A percentile compares a stretch with the other conserved stretches of the same genome.
Conservation (phyloP, 2,888 invertebrate genomes). For the Sphinx pinastri region DNA sequence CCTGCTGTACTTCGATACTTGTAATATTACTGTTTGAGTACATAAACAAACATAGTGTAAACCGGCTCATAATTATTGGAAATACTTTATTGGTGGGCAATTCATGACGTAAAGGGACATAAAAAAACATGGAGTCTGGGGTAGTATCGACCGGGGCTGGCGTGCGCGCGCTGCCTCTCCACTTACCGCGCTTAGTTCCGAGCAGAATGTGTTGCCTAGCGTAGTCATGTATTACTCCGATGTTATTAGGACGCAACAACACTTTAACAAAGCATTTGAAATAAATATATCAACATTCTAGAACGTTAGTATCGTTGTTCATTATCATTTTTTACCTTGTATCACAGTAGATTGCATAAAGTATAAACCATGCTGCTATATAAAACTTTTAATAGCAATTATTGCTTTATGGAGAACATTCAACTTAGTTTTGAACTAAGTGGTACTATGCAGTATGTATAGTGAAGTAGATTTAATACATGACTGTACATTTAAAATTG, state of each 20-base stretch:
- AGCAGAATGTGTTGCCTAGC: constrained; percentile 43
- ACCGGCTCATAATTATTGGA: constrained; percentile 66
- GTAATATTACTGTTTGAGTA: neutral
- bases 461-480: too few relatives aligned
- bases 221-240: constrained; percentile 32
- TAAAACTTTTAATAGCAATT: too few relatives aligned
- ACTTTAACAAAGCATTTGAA: neutral
- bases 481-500: too few relatives aligned
- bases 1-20: neutral
- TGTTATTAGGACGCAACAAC: constrained; percentile 20
- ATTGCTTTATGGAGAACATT: neutral
- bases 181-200: constrained; percentile 41
- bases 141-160: constrained; percentile 75
- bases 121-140: constrained; percentile 81
- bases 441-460: neutral
- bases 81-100: constrained; percentile 71
- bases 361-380: neutral
- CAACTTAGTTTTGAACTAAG: neutral
- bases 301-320: neutral
- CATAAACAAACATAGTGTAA: constrained; percentile 26
- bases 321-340: neutral
- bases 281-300: neutral
- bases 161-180: constrained; percentile 72
- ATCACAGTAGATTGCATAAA: neutral
- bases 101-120: constrained; percentile 77